Evolutionary conservation across 1,140 invertebrate genomes (phyloP).

Genomic region (Drosophila kepulauana): DNA sequence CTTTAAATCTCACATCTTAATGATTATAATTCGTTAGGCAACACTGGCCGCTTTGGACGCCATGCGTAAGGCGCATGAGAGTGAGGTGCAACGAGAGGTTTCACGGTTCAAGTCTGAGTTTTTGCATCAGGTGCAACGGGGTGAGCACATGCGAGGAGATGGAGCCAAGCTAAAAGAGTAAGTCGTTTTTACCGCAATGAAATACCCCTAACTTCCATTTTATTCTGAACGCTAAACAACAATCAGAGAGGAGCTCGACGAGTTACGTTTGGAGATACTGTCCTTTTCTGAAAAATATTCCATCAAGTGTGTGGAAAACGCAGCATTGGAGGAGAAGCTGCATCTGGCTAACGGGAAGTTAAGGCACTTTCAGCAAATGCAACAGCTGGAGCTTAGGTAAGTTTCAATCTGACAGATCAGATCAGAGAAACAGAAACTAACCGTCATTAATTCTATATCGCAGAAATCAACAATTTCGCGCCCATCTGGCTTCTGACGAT

Average conservation of each 20-base stretch:
- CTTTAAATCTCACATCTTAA: too few relatives aligned
- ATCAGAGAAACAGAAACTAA: not conserved
- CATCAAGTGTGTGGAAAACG: conserved; percentile 95
- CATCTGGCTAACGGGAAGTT: conserved; percentile 91
- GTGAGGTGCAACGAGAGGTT: conserved; percentile 94
- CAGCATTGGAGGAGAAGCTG: conserved; percentile 93
- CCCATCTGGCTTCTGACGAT: conserved; percentile 89
- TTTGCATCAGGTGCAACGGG: conserved; percentile 88
- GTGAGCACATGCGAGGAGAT: conserved; percentile 83
- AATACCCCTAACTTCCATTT: not conserved
- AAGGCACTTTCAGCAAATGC: conserved; percentile 90
- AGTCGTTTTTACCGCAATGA: conserved; percentile 18
- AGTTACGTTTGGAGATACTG: conserved; percentile 93
- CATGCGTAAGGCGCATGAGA: conserved; percentile 96
- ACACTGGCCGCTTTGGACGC: conserved; percentile 94
- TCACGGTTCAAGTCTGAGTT: conserved; percentile 95
- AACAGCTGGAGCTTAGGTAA: conserved; percentile 90
- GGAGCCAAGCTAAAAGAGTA: conserved; percentile 77
- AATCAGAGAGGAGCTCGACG: conserved; percentile 91
- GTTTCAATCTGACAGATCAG: not conserved
- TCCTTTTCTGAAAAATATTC: conserved; percentile 96
- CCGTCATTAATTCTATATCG: conserved; percentile 29
- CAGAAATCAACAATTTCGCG: conserved; percentile 91
- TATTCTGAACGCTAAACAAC: not conserved
- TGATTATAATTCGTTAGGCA: conserved; percentile 79